Base-by-base conservation (phyloP, 2,797 vertebrate genomes). In the Ceryle rudis region DNA sequence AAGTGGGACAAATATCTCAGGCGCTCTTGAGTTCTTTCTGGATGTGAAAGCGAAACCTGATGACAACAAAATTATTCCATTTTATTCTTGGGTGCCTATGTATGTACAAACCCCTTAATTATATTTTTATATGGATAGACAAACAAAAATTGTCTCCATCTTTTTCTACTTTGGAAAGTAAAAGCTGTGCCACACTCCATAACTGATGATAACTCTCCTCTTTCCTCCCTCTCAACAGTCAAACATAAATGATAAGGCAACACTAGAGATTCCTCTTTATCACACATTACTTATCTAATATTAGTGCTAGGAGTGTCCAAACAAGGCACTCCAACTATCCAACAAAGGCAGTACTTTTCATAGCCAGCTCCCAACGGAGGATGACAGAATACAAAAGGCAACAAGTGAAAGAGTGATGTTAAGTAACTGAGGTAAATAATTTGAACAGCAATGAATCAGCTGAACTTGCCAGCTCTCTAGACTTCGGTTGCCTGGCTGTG, bases 401-500 rank as follows among this genome's bases (percentile, higher is more conserved):
- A 91, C 28, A 84, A 90, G 90, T 1, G 14, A 14, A 87, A 55
- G 70, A 41, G 17, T n/a, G 47, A 14, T 66, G 42, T 79, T 83
- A 90, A 79, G 60, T 90, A 70, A 29, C 3, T 77, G 70, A 95
- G 58, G 35, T 78, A 90, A 89, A 11, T 94, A 75, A 51, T 44
- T 90, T n/a, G 54, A 94, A 84, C 39, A 66, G 62, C 49, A 96
- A 91, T 54, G 71, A 95, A 90, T 81, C 83, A 81, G 91, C 94
- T 88, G 75, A 81, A 86, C 84, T 95, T 94, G 91, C 91, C 82
- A 93, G 85, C 73, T 95, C 65, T 95, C 94, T 94, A 94, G 77
- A 83, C 89, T 81, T 78, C 89, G 75, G 41, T 71, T 94, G 93
- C 94, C 91, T 95, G 91, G 66, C 47, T 95, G 87, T 91, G 82